Percentiles rank a stretch among this genome's conserved stretches.
These are phyloP conservation scores for Cantharis rustica DNA, from an alignment of 2,888 invertebrate genomes.

Conservation along the genomic window DNA sequence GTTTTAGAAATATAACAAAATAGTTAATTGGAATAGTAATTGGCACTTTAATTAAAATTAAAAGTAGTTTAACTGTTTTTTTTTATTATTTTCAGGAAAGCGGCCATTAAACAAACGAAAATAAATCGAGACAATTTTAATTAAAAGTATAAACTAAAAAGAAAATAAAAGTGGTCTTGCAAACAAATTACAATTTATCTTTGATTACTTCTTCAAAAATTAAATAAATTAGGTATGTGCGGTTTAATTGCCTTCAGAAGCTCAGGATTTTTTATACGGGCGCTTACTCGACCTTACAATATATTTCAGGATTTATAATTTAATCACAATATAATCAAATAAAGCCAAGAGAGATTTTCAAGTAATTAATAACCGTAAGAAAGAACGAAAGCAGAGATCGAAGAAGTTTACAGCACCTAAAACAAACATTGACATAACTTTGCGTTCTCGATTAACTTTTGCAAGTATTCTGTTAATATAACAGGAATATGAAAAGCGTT, in stretches of 20 bases:
- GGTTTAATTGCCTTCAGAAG: not conserved
- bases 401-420: conserved; percentile 18
- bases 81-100: not conserved
- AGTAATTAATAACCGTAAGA: conserved; percentile 21
- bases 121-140: not conserved
- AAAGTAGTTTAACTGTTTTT: not conserved
- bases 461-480: conserved; percentile 15
- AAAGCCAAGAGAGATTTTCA: conserved; percentile 12
- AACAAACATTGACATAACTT: conserved; percentile 23
- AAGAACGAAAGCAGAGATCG: conserved; percentile 19
- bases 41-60: not conserved
- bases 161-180: not conserved
- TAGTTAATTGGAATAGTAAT: not conserved
- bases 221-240: not conserved
- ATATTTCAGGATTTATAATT: not conserved
- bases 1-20: not conserved
- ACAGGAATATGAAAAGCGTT: conserved; percentile 4
- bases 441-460: conserved; percentile 24
- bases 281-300: not conserved
- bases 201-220: not conserved
- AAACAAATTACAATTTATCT: not conserved
- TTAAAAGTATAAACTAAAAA: not conserved
- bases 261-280: not conserved
- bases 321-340: conserved; percentile 10
- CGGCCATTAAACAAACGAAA: not conserved